Evolutionary conservation across 2,888 invertebrate genomes (phyloP).

Genomic region (Nasonovia ribisnigri): DNA sequence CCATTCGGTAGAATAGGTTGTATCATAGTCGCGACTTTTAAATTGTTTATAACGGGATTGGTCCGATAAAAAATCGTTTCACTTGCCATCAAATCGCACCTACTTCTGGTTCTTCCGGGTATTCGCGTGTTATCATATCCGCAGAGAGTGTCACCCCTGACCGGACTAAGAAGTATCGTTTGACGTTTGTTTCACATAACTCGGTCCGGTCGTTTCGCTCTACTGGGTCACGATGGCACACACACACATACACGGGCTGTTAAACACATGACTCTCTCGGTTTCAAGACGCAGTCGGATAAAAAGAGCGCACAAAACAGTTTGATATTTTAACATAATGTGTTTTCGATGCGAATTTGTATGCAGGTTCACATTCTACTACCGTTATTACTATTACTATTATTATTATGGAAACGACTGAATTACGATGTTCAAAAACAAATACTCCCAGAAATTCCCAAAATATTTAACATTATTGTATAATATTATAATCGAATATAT

Average conservation of each 20-base stretch:
- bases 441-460: background rate
- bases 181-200: background rate
- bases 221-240: background rate
- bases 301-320: background rate
- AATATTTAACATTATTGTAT: background rate
- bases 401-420: background rate
- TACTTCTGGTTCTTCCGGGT: background rate
- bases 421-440: background rate
- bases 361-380: background rate
- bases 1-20: too few species aligned
- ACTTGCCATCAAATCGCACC: background rate
- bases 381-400: background rate
- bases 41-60: background rate
- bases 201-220: background rate
- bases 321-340: constrained; percentile 3
- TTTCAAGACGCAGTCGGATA: background rate
- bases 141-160: background rate
- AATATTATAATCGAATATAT: background rate
- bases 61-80: background rate
- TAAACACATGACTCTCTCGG: background rate
- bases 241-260: background rate
- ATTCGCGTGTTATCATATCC: background rate
- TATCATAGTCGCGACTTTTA: too few species aligned
- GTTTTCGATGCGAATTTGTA: constrained; percentile 8
- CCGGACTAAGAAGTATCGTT: background rate